phyloP scores from a whole-genome alignment of 2,113 vertebrate genomes.

The Salvelinus fontinalis region DNA sequence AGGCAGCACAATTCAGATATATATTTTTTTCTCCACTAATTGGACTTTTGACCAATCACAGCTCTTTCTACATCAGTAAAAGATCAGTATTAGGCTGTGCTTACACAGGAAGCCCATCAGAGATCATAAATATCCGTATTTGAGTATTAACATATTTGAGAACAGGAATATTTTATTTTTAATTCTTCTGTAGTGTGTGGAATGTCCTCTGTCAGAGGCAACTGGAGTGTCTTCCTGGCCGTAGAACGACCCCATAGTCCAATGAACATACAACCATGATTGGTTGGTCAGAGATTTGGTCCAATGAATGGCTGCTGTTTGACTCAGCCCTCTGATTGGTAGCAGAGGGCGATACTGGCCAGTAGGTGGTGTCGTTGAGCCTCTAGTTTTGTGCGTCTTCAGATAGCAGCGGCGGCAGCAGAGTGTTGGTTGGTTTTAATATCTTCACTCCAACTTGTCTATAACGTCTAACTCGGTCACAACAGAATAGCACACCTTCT shows the following conservation, averaged over 20 bases:
- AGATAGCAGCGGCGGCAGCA: slow-evolving; percentile 5
- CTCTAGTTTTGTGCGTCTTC: slow-evolving; percentile 7
- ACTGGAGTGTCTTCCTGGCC: slow-evolving; percentile 11
- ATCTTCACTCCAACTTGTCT: slow-evolving; percentile 43
- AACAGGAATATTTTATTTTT: slow-evolving; percentile 7
- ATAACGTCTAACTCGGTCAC: slow-evolving; percentile 85
- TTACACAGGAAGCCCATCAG: not conserved
- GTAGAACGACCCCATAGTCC: slow-evolving; percentile 1
- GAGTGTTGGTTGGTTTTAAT: slow-evolving; percentile 42
- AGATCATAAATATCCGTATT: not conserved
- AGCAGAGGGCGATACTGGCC: not conserved
- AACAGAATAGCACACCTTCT: slow-evolving; percentile 84
- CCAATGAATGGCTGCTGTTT: not conserved
- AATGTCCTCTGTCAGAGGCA: slow-evolving; percentile 7
- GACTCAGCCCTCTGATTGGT: not conserved
- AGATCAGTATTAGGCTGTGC: too few species aligned
- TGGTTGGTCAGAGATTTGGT: slow-evolving; percentile 4
- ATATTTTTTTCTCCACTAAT: too few species aligned
- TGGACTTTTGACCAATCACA: too few species aligned
- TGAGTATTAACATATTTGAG: slow-evolving; percentile 2
- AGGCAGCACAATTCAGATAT: too few species aligned
- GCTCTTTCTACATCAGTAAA: too few species aligned
- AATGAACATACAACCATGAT: slow-evolving; percentile 7
- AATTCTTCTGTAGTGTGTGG: slow-evolving; percentile 22
- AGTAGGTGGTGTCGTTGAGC: slow-evolving; percentile 13